phyloP scores from a whole-genome alignment of 2,797 vertebrate species.

The Lates japonicus region DNA sequence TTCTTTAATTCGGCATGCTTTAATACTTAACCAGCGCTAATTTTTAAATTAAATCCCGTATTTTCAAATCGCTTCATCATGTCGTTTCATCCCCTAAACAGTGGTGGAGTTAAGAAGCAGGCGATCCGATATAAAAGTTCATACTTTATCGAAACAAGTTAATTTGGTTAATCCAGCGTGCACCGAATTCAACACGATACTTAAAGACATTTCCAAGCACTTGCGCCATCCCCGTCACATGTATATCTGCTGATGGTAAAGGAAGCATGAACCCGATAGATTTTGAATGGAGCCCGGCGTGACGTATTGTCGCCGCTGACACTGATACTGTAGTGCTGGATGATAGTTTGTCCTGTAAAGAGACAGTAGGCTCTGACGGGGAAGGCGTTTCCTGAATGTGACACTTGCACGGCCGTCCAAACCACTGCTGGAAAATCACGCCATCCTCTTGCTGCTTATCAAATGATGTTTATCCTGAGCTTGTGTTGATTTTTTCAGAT shows the following conservation, averaged over 20 bases:
- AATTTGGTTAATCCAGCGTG: fast-evolving
- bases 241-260: background rate
- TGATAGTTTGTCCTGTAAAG: background rate
- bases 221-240: background rate
- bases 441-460: background rate
- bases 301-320: background rate
- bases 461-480: background rate
- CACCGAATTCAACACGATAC: background rate
- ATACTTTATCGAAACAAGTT: background rate
- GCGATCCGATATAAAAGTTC: constrained; percentile 1
- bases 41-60: background rate
- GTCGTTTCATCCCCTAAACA: background rate
- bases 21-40: fast-evolving
- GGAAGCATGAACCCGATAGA: background rate
- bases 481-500: background rate
- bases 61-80: background rate
- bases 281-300: constrained; percentile 27
- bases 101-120: fast-evolving
- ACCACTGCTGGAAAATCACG: constrained; percentile 20
- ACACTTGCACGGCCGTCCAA: constrained; percentile 1
- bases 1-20: constrained; percentile 9
- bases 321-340: background rate
- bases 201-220: fast-evolving
- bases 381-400: constrained; percentile 38
- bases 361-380: background rate